These are phyloP conservation scores for Sesia apiformis DNA, from an alignment of 2,888 invertebrate species.

Conservation along the genomic window DNA sequence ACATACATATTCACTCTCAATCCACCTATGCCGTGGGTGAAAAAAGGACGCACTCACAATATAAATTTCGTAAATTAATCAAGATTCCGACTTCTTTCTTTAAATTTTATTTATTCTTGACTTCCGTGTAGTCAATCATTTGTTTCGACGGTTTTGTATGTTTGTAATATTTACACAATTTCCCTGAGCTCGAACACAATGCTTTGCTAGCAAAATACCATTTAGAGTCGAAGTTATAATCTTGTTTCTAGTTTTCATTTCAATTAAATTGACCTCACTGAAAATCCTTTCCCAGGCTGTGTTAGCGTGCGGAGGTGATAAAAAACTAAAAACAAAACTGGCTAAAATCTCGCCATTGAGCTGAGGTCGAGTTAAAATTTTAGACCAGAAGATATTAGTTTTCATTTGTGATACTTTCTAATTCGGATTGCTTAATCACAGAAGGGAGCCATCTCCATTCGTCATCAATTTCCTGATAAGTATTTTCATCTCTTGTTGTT, in stretches of 20 bases:
- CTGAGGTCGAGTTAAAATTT: neutral
- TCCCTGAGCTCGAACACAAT: neutral
- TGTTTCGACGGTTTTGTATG: too few species aligned
- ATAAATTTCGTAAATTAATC: too few species aligned
- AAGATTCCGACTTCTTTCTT: too few species aligned
- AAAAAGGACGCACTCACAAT: too few species aligned
- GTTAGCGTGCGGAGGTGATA: neutral
- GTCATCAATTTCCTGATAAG: neutral
- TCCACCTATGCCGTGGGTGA: too few species aligned
- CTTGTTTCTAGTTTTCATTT: neutral
- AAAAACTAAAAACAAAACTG: neutral
- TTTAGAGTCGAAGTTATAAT: neutral
- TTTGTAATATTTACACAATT: neutral
- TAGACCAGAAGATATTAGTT: neutral
- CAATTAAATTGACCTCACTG: neutral
- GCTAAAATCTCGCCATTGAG: neutral
- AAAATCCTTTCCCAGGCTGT: neutral
- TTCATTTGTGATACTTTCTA: neutral
- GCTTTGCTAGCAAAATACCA: neutral
- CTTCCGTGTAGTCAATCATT: too few species aligned
- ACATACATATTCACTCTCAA: too few species aligned
- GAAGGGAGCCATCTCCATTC: neutral
- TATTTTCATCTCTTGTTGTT: neutral
- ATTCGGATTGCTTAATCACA: neutral
- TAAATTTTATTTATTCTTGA: too few species aligned